phyloP scores from a whole-genome alignment of 2,113 vertebrate species.

The Pteronura brasiliensis region DNA sequence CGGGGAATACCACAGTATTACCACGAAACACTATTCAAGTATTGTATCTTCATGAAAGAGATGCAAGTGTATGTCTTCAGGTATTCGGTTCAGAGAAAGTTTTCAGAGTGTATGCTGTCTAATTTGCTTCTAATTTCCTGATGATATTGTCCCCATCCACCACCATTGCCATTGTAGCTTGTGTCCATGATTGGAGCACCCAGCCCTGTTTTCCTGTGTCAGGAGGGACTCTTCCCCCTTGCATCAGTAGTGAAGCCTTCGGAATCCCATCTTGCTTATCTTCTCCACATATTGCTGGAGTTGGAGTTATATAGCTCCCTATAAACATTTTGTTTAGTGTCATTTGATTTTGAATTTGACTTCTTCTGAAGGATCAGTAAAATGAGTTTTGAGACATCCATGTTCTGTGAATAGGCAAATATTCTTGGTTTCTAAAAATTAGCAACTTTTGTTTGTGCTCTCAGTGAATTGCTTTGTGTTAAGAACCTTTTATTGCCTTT shows the following conservation, averaged over 20 bases:
- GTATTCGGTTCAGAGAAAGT: neutral
- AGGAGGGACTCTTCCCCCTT: neutral
- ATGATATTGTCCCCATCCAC: no score
- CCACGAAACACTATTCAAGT: neutral
- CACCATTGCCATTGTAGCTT: no score
- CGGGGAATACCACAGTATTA: neutral
- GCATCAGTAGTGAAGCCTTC: neutral
- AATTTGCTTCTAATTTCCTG: neutral
- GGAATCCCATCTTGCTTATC: neutral
- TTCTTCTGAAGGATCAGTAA: conserved; percentile 58
- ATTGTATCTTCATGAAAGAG: neutral
- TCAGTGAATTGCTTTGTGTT: conserved; percentile 45
- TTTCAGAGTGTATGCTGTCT: neutral
- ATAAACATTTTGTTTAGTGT: neutral
- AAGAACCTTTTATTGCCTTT: conserved; percentile 70
- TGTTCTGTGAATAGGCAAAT: conserved; percentile 29
- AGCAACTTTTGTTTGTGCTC: conserved; percentile 62
- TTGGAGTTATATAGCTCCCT: neutral
- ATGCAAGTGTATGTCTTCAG: rapidly evolving
- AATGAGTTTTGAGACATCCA: conserved; percentile 13
- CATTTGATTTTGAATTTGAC: conserved; percentile 67
- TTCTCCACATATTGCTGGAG: neutral
- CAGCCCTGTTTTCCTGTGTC: neutral
- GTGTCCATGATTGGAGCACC: neutral
- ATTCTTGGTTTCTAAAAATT: conserved; percentile 33